Evolutionary conservation across 2,797 vertebrate species (phyloP).

Genomic region (Zalophus californianus): DNA sequence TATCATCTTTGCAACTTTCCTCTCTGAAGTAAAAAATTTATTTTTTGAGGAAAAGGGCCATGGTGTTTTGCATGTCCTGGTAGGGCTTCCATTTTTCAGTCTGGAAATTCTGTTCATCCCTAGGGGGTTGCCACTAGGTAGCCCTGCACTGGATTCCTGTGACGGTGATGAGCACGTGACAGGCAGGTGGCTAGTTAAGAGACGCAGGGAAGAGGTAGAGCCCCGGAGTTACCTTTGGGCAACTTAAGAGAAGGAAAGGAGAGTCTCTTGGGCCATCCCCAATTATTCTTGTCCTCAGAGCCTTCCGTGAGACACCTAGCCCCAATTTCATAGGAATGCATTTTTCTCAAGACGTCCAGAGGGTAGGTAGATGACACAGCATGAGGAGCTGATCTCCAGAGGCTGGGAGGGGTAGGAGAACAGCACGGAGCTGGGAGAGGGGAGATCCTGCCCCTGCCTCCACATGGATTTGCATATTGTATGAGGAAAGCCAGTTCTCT

Average conservation of each 20-base stretch:
- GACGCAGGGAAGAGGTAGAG: neutral
- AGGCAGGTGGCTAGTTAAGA: neutral
- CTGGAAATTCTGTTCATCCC: neutral
- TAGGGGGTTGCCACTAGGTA: accelerated
- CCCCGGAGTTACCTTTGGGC: neutral
- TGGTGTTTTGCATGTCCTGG: neutral
- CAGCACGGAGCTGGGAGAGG: neutral
- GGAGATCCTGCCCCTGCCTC: no score
- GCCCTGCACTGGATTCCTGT: accelerated
- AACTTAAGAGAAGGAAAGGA: neutral
- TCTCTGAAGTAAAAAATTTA: neutral
- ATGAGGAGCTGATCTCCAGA: neutral
- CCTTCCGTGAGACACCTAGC: neutral
- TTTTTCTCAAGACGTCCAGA: neutral
- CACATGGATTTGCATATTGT: neutral
- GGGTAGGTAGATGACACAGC: neutral
- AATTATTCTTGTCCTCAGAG: neutral
- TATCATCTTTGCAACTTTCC: neutral
- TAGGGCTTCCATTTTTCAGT: neutral
- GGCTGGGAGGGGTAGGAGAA: neutral
- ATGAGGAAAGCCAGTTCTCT: neutral
- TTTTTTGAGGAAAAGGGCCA: neutral
- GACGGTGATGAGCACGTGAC: neutral
- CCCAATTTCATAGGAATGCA: neutral
- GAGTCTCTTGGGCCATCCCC: no score